Evolutionary conservation across 2,797 vertebrate species (phyloP), one percentile per base, ranked within the genome.

Genomic region (Scleropages formosus): DNA sequence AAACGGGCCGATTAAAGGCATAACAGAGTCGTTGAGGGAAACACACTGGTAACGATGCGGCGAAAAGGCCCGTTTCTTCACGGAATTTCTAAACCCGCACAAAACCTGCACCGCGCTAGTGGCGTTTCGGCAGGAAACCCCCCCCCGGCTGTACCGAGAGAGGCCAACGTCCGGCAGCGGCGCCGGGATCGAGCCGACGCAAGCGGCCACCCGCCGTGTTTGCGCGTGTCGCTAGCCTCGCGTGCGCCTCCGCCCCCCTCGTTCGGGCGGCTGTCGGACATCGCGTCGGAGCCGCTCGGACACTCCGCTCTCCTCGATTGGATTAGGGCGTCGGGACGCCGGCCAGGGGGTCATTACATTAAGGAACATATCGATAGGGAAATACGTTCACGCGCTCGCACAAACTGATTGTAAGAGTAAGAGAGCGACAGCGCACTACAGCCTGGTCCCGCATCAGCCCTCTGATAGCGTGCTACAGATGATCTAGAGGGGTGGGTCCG

Each of bases 281-380:
- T 46, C 39, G 20, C 68, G 44, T 26, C 24, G 62, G 24, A 62
- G 46, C 47, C 60, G 20, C 75, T 69, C 59, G 71, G 67, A 64
- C 26, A 69, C 59, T 39, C 56, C 26, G 63, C 60, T 71, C 58
- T 18, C 16, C 4, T 75, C 63, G 60, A 76, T 58, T 76, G 68
- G 75, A 76, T 71, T 63, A 71, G 12, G 68, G 47, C 26, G 22
- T 8, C 20, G 60, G 47, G 60, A 64, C 27, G 53, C n/a, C 56
- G 31, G 44, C 75, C 75, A 53, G 46, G 39, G 59, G 49, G 74
- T 20, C 74, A 76, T 10, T 31, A 62, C 66, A 61, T 69, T 62
- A 71, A 39, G 67, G 59, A 71, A 7, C 60, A 39, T 49, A 62
- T 76, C 24, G 12, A 64, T 71, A 71, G 24, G 68, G 59, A 76